Evolutionary conservation across 1,140 invertebrate genomes (phyloP).

Genomic region (Berghia stephanieae): DNA sequence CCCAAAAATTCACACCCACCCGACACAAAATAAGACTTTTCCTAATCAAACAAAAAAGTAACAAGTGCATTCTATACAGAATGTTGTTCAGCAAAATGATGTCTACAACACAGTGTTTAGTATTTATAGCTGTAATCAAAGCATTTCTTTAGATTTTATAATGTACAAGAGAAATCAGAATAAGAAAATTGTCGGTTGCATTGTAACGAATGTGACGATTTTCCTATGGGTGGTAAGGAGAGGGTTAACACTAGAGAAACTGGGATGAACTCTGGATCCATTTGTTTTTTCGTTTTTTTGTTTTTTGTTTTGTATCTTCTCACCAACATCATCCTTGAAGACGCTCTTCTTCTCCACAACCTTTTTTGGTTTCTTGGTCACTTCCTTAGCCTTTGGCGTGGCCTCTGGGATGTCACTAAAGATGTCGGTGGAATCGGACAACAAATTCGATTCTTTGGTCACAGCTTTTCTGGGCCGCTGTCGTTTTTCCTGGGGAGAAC

Average conservation of each 20-base stretch:
- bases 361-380: slow-evolving; percentile 26
- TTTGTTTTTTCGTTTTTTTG: too few species aligned
- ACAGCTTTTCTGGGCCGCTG: neutral
- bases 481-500: too few species aligned
- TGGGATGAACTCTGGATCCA: too few species aligned
- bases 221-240: neutral
- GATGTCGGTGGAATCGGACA: slow-evolving; percentile 20
- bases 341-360: slow-evolving; percentile 20
- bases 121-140: too few species aligned
- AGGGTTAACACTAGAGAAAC: neutral
- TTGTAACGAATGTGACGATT: neutral
- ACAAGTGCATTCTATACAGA: too few species aligned
- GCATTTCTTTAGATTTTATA: too few species aligned
- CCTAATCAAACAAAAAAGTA: too few species aligned
- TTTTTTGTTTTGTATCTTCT: too few species aligned
- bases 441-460: slow-evolving; percentile 21
- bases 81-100: too few species aligned
- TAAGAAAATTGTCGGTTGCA: neutral
- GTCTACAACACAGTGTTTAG: too few species aligned
- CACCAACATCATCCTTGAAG: slow-evolving; percentile 34
- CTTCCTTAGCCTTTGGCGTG: neutral
- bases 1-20: too few species aligned
- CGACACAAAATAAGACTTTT: too few species aligned
- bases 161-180: neutral
- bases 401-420: slow-evolving; percentile 25